Evolutionary conservation across 2,113 vertebrate genomes (phyloP), one percentile per base, ranked within the genome.

Genomic region (Hiodon alosoides): DNA sequence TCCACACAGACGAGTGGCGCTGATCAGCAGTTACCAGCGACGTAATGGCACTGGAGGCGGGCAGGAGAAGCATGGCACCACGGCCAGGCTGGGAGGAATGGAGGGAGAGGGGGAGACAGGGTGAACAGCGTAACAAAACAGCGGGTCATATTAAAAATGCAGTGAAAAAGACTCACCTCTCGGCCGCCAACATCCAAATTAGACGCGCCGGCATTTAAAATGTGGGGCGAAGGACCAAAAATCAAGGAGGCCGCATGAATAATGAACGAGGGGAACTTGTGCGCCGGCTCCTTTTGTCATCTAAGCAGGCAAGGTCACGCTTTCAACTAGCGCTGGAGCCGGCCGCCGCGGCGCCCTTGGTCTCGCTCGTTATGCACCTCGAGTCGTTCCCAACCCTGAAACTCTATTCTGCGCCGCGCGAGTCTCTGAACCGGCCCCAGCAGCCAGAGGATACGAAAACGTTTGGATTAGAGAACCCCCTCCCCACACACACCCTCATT

Each of bases 271-370:
- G 71, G 5, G 74, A 69, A 72, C 76, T 71, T 74, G 67, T 69
- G 60, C 47, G 68, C 78, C 69, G 48, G 72, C 58, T 80, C 72
- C 65, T 54, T 77, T 81, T 83, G 79, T 81, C 80, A 82, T 82
- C 73, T 72, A 61, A 76, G 74, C 74, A 68, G 76, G 81, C 81
- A 86, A 84, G 81, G 84, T 86, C 84, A 86, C 59, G 68, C 80
- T 82, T 83, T 83, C 76, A 84, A 73, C 71, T 79, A 46, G 54
- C 52, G 61, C 57, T 64, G 4, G 50, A 60, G 62, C 66, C 79
- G 78, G n/a, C 76, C 76, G 78, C 65, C 67, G n/a, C 17, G 31
- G 59, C 77, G 73, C 71, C 76, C 60, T 59, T 66, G 62, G 69
- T 74, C 72, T 54, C 64, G 66, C 11, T 55, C 2, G 53, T 46